Evolutionary conservation across 2,888 invertebrate species (phyloP), one percentile per base, ranked within the genome.

Genomic region (Heliconius ismenius): DNA sequence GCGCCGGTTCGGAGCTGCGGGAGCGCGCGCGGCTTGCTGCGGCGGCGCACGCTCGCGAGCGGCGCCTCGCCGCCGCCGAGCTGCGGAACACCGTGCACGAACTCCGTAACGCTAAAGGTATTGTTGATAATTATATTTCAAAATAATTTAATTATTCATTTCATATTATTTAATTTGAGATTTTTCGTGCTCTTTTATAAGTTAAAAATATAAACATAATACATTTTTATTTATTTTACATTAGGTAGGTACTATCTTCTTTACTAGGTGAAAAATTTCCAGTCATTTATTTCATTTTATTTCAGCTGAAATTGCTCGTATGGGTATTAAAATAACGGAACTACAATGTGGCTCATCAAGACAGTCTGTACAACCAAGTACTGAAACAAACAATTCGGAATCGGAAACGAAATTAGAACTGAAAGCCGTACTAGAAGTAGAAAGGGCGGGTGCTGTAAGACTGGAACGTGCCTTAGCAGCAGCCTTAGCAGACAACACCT

Each of bases 1-100:
- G 88, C 75, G 91, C 89, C 13, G 93, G 93, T 2, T 82, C 87
- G 0, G 92, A 92, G 82, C 83, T 94, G 67, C 87, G 93, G 0
- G 90, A 91, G 79, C 89, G 94, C 3, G 93, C 93, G 6, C 87
- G 93, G 0, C 83, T 93, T n/a, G 93, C 93, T 0, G 93, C 92
- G 60, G 90, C 91, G 0, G 93, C 92, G 26, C 91, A 93, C 75
- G 87, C 89, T n/a, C 87, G 93, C 6, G 93, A 92, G 74, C 81
- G 90, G n/a, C 88, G 90, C 7, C 86, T 91, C n/a, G 85, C 89
- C 3, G 84, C 88, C 13, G 89, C 87, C 1, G 93, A 93, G 75
- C 82, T 91, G 78, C 89, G 88, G 60, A 91, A 92, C 76, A 86
- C 88, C 0, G 79, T 82, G 2, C 82, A 82, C n/a, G 91, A 93